Evolutionary conservation across 2,113 vertebrate genomes (phyloP).

Genomic region (Sphyrna mokarran): DNA sequence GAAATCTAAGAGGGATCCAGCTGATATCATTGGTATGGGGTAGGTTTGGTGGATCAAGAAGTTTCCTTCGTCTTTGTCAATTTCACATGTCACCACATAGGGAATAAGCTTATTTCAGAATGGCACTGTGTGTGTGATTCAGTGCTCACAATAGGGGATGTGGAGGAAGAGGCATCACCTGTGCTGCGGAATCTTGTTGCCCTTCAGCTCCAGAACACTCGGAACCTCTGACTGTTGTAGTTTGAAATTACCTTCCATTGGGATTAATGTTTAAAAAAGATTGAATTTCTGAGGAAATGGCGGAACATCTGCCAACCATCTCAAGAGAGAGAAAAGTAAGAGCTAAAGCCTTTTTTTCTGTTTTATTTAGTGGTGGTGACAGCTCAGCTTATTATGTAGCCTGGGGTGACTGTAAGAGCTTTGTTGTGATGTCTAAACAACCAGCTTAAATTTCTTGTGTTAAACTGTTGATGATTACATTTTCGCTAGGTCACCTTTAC

Average conservation of each 20-base stretch:
- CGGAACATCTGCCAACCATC: neutral
- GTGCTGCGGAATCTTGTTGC: neutral
- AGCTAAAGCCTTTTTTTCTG: neutral
- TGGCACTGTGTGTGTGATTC: neutral
- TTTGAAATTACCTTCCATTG: slow-evolving; percentile 9
- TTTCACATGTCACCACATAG: neutral
- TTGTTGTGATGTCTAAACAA: neutral
- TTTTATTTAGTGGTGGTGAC: neutral
- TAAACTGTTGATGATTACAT: neutral
- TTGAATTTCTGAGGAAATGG: neutral
- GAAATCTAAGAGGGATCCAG: neutral
- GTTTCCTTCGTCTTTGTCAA: neutral
- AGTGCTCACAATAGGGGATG: neutral
- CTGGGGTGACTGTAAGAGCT: neutral
- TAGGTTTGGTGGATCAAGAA: neutral
- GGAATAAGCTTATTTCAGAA: neutral
- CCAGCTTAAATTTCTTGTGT: neutral
- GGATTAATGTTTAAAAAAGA: neutral
- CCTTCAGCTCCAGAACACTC: neutral
- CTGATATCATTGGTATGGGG: neutral
- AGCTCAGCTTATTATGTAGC: neutral
- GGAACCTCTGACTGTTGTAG: neutral
- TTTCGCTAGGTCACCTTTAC: neutral
- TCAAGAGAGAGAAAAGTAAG: slow-evolving; percentile 23
- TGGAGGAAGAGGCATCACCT: neutral